These are phyloP conservation scores for Torymus auratus DNA, from an alignment of 2,888 invertebrate species.

Conservation along the genomic window DNA sequence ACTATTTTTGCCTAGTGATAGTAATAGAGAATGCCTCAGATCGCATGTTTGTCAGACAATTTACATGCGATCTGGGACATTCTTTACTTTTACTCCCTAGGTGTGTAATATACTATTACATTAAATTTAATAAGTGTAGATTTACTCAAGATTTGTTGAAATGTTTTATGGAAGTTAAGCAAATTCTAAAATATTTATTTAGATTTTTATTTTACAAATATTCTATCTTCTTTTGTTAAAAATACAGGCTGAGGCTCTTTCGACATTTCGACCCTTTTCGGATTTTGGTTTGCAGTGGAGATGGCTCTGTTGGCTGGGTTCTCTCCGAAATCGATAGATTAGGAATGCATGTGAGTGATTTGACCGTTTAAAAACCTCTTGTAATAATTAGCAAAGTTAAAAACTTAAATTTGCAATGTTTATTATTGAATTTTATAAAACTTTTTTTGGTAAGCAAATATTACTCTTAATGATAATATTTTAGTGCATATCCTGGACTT, in stretches of 20 bases:
- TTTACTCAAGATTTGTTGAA: no score
- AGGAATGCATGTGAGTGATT: constrained; percentile 91
- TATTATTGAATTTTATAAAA: neutral
- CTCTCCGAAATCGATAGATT: constrained; percentile 96
- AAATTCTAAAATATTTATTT: neutral
- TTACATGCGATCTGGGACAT: no score
- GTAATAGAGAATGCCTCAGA: no score
- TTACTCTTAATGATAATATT: no score
- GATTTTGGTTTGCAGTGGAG: constrained; percentile 97
- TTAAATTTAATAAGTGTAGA: no score
- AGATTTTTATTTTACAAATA: neutral
- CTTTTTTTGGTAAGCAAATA: no score
- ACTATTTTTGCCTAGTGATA: no score
- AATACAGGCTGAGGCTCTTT: constrained; percentile 88
- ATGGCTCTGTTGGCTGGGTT: constrained; percentile 99
- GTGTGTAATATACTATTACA: no score
- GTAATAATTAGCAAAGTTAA: neutral
- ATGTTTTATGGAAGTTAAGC: constrained; percentile 20
- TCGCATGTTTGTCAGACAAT: no score
- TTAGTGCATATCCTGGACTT: no score
- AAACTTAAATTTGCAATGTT: neutral
- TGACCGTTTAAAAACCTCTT: constrained; percentile 5
- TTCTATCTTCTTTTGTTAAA: constrained; percentile 38
- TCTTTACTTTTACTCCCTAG: no score
- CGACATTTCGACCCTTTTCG: constrained; percentile 97